Conservation (phyloP, 2,113 vertebrate genomes). For the Tupaia chinensis region DNA sequence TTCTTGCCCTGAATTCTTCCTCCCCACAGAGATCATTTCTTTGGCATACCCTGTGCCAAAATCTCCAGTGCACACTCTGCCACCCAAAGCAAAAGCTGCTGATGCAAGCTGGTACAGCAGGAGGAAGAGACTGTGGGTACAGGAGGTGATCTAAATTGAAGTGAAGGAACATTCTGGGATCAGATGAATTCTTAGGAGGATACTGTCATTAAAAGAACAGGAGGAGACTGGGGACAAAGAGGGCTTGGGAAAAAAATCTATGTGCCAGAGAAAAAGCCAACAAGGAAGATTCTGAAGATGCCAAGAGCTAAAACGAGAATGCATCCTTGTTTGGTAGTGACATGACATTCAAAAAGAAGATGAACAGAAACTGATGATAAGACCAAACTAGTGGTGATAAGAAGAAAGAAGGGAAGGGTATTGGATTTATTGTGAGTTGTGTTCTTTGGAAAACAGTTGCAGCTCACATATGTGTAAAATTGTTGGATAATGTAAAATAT, state of each 20-base stretch:
- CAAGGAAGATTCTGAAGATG: background rate
- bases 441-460: background rate
- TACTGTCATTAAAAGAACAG: background rate
- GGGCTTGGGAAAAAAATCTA: background rate
- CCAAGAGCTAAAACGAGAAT: background rate
- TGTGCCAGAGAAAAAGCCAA: background rate
- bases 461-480: background rate
- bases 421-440: background rate
- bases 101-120: background rate
- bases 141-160: background rate
- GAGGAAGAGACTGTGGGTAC: background rate
- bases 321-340: background rate
- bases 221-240: background rate
- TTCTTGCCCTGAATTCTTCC: background rate
- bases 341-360: background rate
- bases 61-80: background rate
- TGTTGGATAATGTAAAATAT: background rate
- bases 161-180: background rate
- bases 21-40: background rate
- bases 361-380: background rate
- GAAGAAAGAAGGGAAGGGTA: background rate
- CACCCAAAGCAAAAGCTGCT: background rate
- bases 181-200: background rate
- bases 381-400: background rate
- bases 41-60: background rate